Evolutionary conservation across 1,140 invertebrate species (phyloP), one percentile per base, ranked within the genome.

Genomic region (Matsumurasca onukii): DNA sequence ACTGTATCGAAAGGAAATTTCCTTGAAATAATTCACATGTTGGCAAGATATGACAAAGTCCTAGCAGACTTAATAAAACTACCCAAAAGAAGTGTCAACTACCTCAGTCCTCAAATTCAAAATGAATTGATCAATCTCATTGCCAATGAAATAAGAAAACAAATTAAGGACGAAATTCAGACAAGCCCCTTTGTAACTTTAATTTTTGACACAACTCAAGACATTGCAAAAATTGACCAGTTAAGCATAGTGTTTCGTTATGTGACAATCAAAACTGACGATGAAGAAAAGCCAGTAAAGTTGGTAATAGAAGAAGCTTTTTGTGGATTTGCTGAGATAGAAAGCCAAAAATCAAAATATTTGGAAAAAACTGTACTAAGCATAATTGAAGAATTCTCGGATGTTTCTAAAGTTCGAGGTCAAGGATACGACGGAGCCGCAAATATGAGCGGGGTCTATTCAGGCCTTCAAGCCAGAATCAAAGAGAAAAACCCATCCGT

Each of bases 281-380:
- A 45, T 45, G 34, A 45, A 45, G 34, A 45, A 45, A 9, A 45
- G 17, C 34, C 34, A 17, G 34, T 45, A 45, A 45, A 45, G 34
- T 12, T 45, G 34, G 34, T 45, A 45, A 45, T 12, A 9, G 34
- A 45, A 45, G 34, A 45, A 45, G 34, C 34, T 45, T 45, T 45
- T 45, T 45, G 34, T 45, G 34, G 34, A 45, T 45, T 9, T 45
- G 17, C 34, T 45, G 17, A 45, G 17, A 17, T 45, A 45, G 34
- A 45, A 45, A 45, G 34, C 34, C 34, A 45, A 45, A 45, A 45
- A 45, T 45, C 34, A 45, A 17, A 45, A 45, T n/a, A 45, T 9
- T 45, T 45, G 34, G 34, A 45, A 45, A 45, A 45, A 45, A 45
- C 34, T 45, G 34, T 45, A 45, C 34, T 45, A 45, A 45, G 17